Base-by-base conservation (phyloP, 2,797 vertebrate genomes). In the Taenioides sp. region DNA sequence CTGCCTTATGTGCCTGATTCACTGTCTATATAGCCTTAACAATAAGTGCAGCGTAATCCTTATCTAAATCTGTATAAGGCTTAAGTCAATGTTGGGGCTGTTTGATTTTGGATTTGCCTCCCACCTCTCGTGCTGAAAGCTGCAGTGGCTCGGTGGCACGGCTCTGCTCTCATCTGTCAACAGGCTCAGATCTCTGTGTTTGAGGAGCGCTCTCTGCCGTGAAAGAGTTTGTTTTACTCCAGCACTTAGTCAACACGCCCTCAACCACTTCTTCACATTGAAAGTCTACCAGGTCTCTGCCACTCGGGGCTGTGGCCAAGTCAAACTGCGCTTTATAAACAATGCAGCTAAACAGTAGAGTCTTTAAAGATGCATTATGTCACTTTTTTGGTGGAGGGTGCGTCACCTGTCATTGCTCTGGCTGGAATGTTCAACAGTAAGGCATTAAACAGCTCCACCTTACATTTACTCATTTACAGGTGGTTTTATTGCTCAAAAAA, bases 131-230 rank as follows among this genome's bases (percentile, higher is more conserved):
- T 67, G 81, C 73, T 82, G 86, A 89, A 80, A 80, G 84, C 55
- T 74, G 16, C 65, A 70, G 43, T 60, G 25, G 54, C 43, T 55
- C 61, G 18, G 4, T 17, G 23, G 40, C 25, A 23, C 76, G 6
- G 0, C 17, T 66, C 54, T 88, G 83, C 87, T 84, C 83, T 79
- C 71, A 71, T 84, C 88, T 28, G 71, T 89, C 86, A 88, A 71
- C 81, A 1, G 58, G 1, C 71, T 86, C 75, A 89, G 77, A 78
- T 62, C 0, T 2, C 69, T 6, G 61, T 17, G 43, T 64, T 78
- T n/a, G 78, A 76, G 64, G 70, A 9, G 0, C 2, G 67, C 37
- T 22, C 22, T 77, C 82, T 68, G 47, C 25, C 43, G 40, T 52
- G 68, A 67, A 69, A 62, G 12, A 31, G 22, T 67, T 71, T 34